Conservation (phyloP, 2,797 vertebrate genomes). For the Lutjanus argentimaculatus region DNA sequence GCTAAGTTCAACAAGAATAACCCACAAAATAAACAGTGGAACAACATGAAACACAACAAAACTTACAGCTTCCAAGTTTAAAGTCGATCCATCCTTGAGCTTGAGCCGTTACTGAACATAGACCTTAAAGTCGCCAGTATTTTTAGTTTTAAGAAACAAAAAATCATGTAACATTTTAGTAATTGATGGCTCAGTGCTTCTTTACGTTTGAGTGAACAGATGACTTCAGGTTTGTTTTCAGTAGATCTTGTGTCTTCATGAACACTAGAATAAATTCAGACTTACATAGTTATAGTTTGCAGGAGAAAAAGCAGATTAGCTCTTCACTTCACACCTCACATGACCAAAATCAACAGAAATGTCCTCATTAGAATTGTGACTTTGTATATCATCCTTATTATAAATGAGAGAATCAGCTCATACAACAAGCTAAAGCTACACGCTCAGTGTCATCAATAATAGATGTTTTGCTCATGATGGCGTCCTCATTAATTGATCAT, state of each 20-base stretch:
- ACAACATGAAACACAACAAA: too few relatives aligned
- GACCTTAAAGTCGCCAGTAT: too few relatives aligned
- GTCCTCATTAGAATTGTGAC: background rate
- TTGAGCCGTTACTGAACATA: too few relatives aligned
- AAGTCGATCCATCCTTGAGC: too few relatives aligned
- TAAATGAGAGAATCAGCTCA: conserved; percentile 1
- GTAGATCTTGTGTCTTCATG: background rate
- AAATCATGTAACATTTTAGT: background rate
- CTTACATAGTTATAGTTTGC: background rate
- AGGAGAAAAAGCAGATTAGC: background rate
- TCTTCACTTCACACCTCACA: background rate
- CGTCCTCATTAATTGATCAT: conserved; percentile 69
- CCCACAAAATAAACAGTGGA: too few relatives aligned
- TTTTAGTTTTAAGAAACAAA: too few relatives aligned
- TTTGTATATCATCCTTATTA: background rate
- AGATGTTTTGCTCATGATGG: conserved; percentile 51
- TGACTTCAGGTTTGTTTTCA: background rate
- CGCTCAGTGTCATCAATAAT: conserved; percentile 58
- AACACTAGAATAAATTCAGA: background rate
- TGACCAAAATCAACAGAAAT: background rate
- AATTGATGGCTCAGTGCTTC: background rate
- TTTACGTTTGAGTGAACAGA: background rate
- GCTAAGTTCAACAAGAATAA: too few relatives aligned
- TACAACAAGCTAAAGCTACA: conserved; percentile 31
- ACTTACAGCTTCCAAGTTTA: too few relatives aligned